Evolutionary conservation across 2,113 vertebrate genomes (phyloP).

Genomic region (Pterocles gutturalis): DNA sequence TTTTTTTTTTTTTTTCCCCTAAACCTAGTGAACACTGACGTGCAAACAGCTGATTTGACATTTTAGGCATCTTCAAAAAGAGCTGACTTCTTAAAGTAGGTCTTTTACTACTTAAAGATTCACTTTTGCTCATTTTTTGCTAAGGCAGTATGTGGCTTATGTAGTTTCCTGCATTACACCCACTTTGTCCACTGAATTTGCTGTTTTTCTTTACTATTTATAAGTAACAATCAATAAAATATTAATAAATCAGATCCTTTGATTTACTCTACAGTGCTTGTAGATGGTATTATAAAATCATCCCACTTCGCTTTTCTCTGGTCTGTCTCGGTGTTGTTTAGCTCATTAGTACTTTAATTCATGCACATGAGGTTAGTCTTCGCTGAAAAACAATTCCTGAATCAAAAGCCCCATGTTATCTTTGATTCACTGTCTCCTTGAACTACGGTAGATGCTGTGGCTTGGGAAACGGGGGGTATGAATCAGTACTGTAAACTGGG

Average conservation of each 20-base stretch:
- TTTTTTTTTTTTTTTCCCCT: not conserved
- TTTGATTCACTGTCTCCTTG: conserved; percentile 33
- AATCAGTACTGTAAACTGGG: not conserved
- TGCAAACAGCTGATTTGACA: not conserved
- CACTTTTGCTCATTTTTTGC: not conserved
- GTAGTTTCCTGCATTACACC: not conserved
- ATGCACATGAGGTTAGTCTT: conserved; percentile 39
- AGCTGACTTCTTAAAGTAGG: conserved; percentile 12
- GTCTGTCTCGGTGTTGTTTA: not conserved
- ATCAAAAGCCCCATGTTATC: not conserved
- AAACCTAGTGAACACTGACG: not conserved
- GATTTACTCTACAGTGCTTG: conserved; percentile 29
- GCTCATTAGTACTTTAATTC: conserved; percentile 66
- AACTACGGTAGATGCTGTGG: not conserved
- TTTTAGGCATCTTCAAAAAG: not conserved
- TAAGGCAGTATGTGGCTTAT: not conserved
- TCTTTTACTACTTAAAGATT: conserved; percentile 12
- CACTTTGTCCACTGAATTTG: not conserved
- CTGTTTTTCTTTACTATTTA: not conserved
- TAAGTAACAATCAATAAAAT: conserved; percentile 52
- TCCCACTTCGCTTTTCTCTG: not conserved
- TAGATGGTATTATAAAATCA: conserved; percentile 19
- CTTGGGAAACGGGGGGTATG: not conserved
- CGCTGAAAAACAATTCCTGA: conserved; percentile 34
- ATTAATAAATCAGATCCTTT: conserved; percentile 66